Percentiles rank a stretch among this genome's conserved stretches.
phyloP scores from a whole-genome alignment of 2,888 invertebrate genomes.

The Lagria hirta region DNA sequence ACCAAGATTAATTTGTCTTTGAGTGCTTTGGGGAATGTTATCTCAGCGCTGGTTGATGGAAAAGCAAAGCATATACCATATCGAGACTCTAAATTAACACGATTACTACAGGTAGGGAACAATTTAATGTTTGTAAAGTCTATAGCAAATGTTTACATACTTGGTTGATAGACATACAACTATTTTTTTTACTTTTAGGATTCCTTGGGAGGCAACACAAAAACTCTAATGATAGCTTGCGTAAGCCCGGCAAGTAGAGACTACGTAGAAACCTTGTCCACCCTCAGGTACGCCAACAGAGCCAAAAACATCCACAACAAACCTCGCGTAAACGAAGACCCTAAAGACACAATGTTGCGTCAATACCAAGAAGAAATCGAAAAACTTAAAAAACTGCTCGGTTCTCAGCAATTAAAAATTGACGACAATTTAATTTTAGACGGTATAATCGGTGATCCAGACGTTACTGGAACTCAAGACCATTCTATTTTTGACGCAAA shows the following conservation, averaged over 20 bases:
- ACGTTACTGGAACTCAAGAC: too few species aligned
- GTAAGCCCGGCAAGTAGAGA: conserved; percentile 80
- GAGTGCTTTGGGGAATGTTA: conserved; percentile 86
- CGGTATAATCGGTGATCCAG: too few species aligned
- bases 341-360: conserved; percentile 82
- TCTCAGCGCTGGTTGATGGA: conserved; percentile 81
- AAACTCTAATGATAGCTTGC: conserved; percentile 86
- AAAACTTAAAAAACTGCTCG: conserved; percentile 64
- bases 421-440: conserved; percentile 36
- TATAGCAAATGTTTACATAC: too few species aligned
- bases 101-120: conserved; percentile 70
- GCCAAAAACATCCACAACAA: conserved; percentile 87
- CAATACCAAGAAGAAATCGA: conserved; percentile 85
- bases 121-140: too few species aligned
- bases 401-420: conserved; percentile 42
- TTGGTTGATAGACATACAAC: too few species aligned
- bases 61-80: conserved; percentile 80
- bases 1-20: conserved; percentile 87
- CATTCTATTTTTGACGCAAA: conserved; percentile 43
- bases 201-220: conserved; percentile 83
- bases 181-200: conserved; percentile 56
- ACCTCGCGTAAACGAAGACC: conserved; percentile 85
- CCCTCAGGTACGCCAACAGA: conserved; percentile 79
- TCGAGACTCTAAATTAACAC: conserved; percentile 82
- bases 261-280: conserved; percentile 81